Base-by-base conservation (phyloP, 1,140 invertebrate species). In the Temnothorax longispinosus region DNA sequence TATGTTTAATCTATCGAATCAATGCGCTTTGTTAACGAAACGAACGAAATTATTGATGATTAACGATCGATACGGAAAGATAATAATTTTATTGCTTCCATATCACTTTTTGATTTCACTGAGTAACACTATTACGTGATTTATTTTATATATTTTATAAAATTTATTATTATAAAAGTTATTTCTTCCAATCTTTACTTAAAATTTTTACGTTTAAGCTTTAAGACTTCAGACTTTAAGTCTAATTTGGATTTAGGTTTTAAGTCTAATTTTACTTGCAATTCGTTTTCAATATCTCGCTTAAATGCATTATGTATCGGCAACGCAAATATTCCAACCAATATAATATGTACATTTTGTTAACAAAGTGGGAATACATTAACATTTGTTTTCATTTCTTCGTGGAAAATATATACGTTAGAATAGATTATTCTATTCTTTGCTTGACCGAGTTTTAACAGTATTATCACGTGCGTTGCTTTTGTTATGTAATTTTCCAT, bases 311-410 rank as follows among this genome's bases (percentile, higher is more conserved):
- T 78, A 38, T 50, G 47, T 52, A 67, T 65, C 27, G 18, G 21
- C 13, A 67, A 52, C 8, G 41, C 75, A 44, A 67, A 80, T 38
- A n/a, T 41, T 52, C 7, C 32, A 80, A 21, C 35, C 13, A 38
- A 50, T 60, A 62, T 62, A 56, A 80, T 52, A 67, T 38, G 13
- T 67, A 52, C 32, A 52, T 80, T 67, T 80, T 52, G 35, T 67
- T 52, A 69, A 67, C 11, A 67, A 15, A 78, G 11, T 21, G 13
- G 32, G 18, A 67, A 52, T 38, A 38, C 18, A 80, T 80, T 80
- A 67, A 47, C 41, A 80, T 80, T 38, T 15, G 13, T 78, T 64
- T 78, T 18, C 41, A 78, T 67, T 80, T 50, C 44, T 78, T 54
- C 18, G 27, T 21, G 35, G 35, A 38, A 65, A 52, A 80, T 62